Evolutionary conservation across 1,140 invertebrate genomes (phyloP).

Genomic region (Condylostylus longicornis): DNA sequence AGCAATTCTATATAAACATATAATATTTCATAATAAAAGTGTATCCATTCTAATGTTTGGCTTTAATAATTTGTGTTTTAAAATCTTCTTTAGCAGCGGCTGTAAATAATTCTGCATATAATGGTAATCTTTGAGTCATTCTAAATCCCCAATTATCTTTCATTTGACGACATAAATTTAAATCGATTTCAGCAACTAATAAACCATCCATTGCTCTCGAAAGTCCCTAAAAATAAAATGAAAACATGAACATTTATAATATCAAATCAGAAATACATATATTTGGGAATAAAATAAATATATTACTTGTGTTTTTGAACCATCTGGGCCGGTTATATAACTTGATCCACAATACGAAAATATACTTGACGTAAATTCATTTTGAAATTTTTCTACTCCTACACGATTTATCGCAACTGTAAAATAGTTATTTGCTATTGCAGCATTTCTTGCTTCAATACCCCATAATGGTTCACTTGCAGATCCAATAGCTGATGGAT

Average conservation of each 20-base stretch:
- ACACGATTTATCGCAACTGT: conserved; percentile 94
- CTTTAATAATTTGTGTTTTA: conserved; percentile 52
- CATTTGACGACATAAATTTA: conserved; percentile 89
- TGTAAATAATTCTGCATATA: conserved; percentile 68
- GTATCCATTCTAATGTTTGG: no score
- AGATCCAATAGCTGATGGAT: conserved; percentile 77
- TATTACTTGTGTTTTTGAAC: conserved; percentile 70
- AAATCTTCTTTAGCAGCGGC: conserved; percentile 53
- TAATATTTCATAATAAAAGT: no score
- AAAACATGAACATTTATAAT: conserved; percentile 1
- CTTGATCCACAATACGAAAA: conserved; percentile 96
- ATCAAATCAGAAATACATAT: no score
- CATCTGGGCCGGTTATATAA: conserved; percentile 89
- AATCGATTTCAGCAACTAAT: conserved; percentile 77
- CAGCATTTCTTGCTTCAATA: conserved; percentile 91
- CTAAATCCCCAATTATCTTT: conserved; percentile 91
- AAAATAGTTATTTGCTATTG: conserved; percentile 90
- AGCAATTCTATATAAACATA: no score
- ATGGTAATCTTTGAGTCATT: conserved; percentile 87
- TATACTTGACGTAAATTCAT: conserved; percentile 92
- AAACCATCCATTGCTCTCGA: conserved; percentile 77
- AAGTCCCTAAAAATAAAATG: conserved; percentile 47
- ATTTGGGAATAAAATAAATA: no score
- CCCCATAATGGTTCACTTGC: conserved; percentile 91
- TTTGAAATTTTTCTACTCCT: conserved; percentile 77